Conservation (phyloP, 2,797 vertebrate species). For the Rhinatrema bivittatum region DNA sequence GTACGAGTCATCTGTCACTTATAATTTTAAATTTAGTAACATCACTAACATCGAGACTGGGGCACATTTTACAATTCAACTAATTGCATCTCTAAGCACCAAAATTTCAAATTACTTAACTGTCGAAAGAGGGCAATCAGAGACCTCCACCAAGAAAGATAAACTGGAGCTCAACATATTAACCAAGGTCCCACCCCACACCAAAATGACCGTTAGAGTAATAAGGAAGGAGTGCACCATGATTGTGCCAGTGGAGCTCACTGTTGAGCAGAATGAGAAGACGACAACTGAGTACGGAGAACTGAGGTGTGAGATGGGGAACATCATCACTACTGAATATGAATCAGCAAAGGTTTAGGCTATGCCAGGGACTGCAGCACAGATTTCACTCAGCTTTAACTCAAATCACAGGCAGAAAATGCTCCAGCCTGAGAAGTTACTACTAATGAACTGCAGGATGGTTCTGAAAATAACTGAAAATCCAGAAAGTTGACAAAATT, state of each 20-base stretch:
- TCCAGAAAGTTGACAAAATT: no score
- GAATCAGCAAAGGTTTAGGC: no score
- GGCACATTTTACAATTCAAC: conserved; percentile 31
- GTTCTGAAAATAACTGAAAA: no score
- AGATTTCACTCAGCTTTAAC: no score
- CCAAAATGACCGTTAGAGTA: conserved; percentile 27
- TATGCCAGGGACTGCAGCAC: no score
- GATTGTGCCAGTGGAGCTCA: conserved; percentile 30
- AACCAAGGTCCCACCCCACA: conserved; percentile 22
- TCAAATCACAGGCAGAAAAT: no score
- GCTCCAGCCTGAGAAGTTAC: no score
- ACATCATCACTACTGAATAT: conserved; percentile 30
- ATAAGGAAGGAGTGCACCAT: conserved; percentile 32
- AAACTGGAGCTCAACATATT: conserved; percentile 31
- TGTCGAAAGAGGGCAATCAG: conserved; percentile 33
- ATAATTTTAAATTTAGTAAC: conserved; percentile 43
- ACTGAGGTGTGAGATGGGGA: conserved; percentile 34
- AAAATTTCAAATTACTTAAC: conserved; percentile 32
- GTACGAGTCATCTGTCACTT: conserved; percentile 25
- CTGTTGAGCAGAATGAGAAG: conserved; percentile 31
- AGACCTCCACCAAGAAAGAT: conserved; percentile 26
- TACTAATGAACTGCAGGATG: no score
- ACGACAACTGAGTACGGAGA: conserved; percentile 27
- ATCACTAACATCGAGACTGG: conserved; percentile 30
- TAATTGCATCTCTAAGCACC: background rate